These are phyloP conservation scores for Gallinago nigripennis DNA, from an alignment of 2,797 vertebrate genomes.

Conservation along the genomic window DNA sequence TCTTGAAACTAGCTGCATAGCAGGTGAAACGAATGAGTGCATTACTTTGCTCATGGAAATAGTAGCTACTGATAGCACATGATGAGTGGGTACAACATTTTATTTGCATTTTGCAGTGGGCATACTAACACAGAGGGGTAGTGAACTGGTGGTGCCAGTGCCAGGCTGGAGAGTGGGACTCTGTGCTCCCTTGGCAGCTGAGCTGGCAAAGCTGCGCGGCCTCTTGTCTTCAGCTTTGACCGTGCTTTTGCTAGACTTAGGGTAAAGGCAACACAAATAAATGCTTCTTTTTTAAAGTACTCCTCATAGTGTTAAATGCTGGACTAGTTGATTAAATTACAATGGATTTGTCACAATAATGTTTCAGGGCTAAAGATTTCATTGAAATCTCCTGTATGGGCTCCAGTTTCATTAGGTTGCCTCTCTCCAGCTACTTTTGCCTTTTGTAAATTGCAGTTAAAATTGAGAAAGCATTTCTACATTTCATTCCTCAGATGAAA, in stretches of 20 bases:
- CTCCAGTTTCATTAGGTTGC: not conserved
- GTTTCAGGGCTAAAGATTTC: not conserved
- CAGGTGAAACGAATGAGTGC: not conserved
- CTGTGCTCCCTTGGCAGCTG: accelerated
- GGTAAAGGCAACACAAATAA: not conserved
- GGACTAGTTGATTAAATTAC: not conserved
- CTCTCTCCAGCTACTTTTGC: not conserved
- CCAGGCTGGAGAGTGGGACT: not conserved
- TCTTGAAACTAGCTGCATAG: not conserved
- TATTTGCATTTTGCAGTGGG: no score
- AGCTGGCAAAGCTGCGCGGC: accelerated
- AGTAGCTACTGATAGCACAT: not conserved
- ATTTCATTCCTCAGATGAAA: conserved; percentile 8
- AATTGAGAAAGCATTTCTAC: conserved; percentile 20
- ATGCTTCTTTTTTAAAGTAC: not conserved
- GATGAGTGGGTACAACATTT: not conserved
- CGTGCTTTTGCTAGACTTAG: not conserved
- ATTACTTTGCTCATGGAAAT: not conserved
- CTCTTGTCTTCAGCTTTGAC: not conserved
- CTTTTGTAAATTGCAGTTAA: conserved; percentile 12
- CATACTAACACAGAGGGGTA: not conserved
- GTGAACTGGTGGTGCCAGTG: not conserved
- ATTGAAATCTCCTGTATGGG: not conserved
- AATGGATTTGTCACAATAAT: conserved; percentile 9
- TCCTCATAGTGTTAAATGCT: not conserved